Base-by-base conservation (phyloP, 2,888 invertebrate genomes). In the Phorcus lineatus region DNA sequence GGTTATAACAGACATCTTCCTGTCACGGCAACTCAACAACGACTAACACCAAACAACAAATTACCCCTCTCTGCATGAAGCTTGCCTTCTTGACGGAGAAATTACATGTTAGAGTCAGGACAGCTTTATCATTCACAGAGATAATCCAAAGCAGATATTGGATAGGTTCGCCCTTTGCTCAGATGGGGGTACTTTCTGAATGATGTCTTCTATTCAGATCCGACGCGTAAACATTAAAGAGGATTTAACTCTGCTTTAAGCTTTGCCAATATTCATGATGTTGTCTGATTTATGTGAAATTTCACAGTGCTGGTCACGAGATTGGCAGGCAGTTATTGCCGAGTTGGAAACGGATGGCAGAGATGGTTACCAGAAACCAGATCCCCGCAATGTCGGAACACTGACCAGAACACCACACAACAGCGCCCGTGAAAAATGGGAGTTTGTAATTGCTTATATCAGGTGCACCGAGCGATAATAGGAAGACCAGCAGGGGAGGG, bases 391-490 rank as follows among this genome's bases (percentile, higher is more conserved):
- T 62, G 62, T 62, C 62, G 16, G 28, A 16, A 62, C 62, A 28
- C 62, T 62, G 24, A 13, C 24, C 24, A 62, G 62, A 62, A 24
- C 28, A 28, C 28, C 62, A 16, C 28, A 24, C 24, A 62, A 13
- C 22, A 24, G 28, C 28, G 62, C 28, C 24, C 62, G 28, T 62
- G 62, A 62, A 62, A 62, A 62, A 62, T 62, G 62, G 28, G 62
- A 28, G 28, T 28, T 24, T 16, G 70, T 70, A 70, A 70, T 70
- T 70, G 70, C 31, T 36, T 31, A 70, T 70, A 70, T 70, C 70
- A 70, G 70, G 70, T 70, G 70, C 31, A 70, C 16, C 36, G 70
- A 31, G 70, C 36, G 70, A 40, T 70, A 70, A 70, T 70, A 36
- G 70, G 70, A 36, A 36, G 11, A 28, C 36, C 3, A 40, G 40